Evolutionary conservation across 2,888 invertebrate species (phyloP), one percentile per base, ranked within the genome.

Genomic region (Aromia moschata): DNA sequence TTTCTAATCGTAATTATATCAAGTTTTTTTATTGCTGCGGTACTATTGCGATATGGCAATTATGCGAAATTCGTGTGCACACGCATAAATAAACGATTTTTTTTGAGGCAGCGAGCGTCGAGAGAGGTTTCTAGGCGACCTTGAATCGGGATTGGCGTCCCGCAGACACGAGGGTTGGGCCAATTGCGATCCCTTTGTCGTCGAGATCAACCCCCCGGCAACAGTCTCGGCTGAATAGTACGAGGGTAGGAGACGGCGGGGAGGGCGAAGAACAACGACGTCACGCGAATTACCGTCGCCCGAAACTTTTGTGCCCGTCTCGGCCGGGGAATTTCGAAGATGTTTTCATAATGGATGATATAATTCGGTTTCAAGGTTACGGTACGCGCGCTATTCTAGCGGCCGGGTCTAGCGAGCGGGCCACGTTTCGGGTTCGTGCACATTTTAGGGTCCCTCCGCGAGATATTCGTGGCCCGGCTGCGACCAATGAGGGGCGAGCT

Each of bases 261-360:
- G 33, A 18, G 18, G 17, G 36, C 18, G 17, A 20, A n/a, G 36
- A 25, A 38, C 4, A n/a, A n/a, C n/a, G n/a, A n/a, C n/a, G 25
- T 7, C 25, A 7, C 25, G 25, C 25, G 25, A 3, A 7, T 25
- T 7, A 25, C 25, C 7, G 7, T 12, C 4, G 11, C 20, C 11
- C 40, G 40, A 40, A 17, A 11, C 25, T 43, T 20, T 43, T 14
- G 43, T 12, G 17, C 25, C 12, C n/a, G 44, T 53, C 43, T 36
- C 53, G 44, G 36, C 36, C 53, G 20, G 38, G 49, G 49, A 49
- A 49, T 49, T 49, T 49, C n/a, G 51, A 54, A 49, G 59, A 70
- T 68, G 70, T 69, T 70, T 70, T 71, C 65, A 64, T 60, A 56
- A 64, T 62, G 70, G 67, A 55, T 70, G 65, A 69, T 70, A 70